Base-by-base conservation (phyloP, 1,140 invertebrate genomes). In the Lepidotrigona ventralis region DNA sequence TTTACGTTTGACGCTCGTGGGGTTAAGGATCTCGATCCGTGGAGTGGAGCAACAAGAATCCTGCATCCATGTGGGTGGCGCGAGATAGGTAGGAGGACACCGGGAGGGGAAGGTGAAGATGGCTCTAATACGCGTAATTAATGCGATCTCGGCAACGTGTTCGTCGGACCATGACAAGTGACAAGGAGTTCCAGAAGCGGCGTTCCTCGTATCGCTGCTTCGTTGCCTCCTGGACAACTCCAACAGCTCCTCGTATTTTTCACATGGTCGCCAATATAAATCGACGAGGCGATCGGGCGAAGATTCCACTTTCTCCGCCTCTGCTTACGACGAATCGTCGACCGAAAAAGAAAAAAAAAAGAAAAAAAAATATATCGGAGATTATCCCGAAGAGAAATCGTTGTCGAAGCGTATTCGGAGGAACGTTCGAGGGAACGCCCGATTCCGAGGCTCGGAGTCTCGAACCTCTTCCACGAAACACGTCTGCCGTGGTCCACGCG, bases 81-180 rank as follows among this genome's bases (percentile, higher is more conserved):
- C 19, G 12, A 15, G 63, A 81, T 51, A 29, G 8, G 21, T 26
- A 68, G 68, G 70, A 69, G 72, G 78, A 51, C 84, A 84, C 60
- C n/a, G 33, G 46, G 77, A 74, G 39, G 39, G 6, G 33, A 3
- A 33, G 33, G 33, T 33, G 2, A 46, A 6, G 6, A 6, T 6
- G 84, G 78, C 66, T 86, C 79, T 90, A 90, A 90, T 89, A 89
- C 84, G 83, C 76, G 88, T 92, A 92, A 92, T 92, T 92, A 92
- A 92, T 91, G 85, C 84, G 85, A 92, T 91, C 84, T 85, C 86
- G 87, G 73, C 81, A 90, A 84, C 83, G 83, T 85, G 87, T 86
- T 85, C 82, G 81, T 73, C 85, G 73, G 82, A 86, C 81, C 86
- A 74, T 88, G 77, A 75, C 87, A 84, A 83, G 70, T 88, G 86